Evolutionary conservation across 1,140 invertebrate species (phyloP).

Genomic region (Rhagoletis pomonella): DNA sequence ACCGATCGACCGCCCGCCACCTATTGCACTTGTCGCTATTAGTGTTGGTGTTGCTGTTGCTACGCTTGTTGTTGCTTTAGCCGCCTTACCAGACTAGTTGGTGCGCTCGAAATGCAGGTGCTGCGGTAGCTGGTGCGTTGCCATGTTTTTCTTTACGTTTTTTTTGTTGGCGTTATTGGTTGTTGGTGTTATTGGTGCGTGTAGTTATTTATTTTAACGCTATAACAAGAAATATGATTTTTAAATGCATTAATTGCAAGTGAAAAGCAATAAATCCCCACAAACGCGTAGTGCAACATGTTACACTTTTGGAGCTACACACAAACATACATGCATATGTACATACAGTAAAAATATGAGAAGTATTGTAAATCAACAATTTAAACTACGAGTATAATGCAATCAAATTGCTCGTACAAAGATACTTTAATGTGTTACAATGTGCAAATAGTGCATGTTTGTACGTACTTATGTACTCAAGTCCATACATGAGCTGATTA

Average conservation of each 20-base stretch:
- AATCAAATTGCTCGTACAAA: background rate
- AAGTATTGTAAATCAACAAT: background rate
- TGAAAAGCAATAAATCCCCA: conserved; percentile 51
- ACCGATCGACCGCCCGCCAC: background rate
- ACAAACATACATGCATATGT: background rate
- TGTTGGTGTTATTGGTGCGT: conserved; percentile 33
- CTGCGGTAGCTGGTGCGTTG: background rate
- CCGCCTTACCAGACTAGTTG: conserved; percentile 38
- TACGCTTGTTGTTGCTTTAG: background rate
- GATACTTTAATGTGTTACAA: background rate
- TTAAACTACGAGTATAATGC: background rate
- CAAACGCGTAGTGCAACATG: conserved; percentile 32
- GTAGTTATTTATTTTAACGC: conserved; percentile 35
- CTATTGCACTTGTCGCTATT: conserved; percentile 36
- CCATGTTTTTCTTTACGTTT: background rate
- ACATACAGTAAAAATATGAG: background rate
- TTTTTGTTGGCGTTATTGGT: background rate
- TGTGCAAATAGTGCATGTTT: background rate
- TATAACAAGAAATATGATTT: conserved; percentile 50
- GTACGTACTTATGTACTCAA: background rate
- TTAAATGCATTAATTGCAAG: conserved; percentile 52
- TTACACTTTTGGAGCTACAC: conserved; percentile 17
- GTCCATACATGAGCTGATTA: background rate
- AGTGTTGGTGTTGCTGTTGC: background rate
- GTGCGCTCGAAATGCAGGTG: conserved; percentile 14